Evolutionary conservation across 2,888 invertebrate genomes (phyloP), one percentile per base, ranked within the genome.

Genomic region (Brachylomia viminalis): DNA sequence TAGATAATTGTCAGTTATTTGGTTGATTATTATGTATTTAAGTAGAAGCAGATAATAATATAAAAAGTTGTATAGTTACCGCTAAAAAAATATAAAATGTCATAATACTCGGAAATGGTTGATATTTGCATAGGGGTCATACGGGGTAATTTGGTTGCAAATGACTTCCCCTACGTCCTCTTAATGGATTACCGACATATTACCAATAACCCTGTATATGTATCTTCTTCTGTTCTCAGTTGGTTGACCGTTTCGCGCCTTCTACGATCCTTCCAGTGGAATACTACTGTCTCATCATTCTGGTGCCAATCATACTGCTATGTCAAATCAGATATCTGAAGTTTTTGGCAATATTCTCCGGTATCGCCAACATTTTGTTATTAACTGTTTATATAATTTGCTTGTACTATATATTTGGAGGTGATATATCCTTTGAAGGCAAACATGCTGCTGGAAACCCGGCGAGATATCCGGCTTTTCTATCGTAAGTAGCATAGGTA

Each of bases 301-400:
- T 96, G 33, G 66, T 95, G 15, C 96, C 96, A 2, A 82, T 96
- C 13, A 93, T 94, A 69, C 61, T 96, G 20, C 83, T 96, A 70
- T 95, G 94, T 52, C 96, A 97, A 89, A 97, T 98, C 75, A 97
- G 98, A 82, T 97, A 98, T 89, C 96, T 99, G 0, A 98, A 98
- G 92, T 98, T 97, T 91, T 94, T 99, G 75, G 98, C 99, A 0
- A 98, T 99, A n/a, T 98, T 99, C 91, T 99, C 99, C 0, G 96
- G 98, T 75, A 91, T 98, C 71, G 99, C 99, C n/a, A 99, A 99
- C 90, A 83, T 98, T 20, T 97, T 98, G 70, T 98, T 99, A 89
- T 95, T 98, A 0, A 93, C 97, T 6, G 98, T 98, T 0, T 98
- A 99, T 85, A 95, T 97, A n/a, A 98, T 99, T 83, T 98, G 98